phyloP scores from a whole-genome alignment of 2,888 invertebrate genomes.

The Torymus auratus region DNA sequence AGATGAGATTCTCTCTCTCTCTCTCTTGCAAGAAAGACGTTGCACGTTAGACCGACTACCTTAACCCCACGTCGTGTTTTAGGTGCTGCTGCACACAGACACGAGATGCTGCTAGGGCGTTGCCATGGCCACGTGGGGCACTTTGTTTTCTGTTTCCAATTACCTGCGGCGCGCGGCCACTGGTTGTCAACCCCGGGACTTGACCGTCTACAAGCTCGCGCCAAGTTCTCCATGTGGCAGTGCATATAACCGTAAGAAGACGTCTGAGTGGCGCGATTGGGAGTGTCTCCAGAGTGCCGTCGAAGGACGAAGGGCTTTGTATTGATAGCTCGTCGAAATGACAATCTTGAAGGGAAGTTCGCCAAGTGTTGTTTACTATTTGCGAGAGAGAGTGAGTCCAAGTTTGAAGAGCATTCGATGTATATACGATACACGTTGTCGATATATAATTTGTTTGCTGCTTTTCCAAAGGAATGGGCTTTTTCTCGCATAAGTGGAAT shows the following conservation, averaged over 20 bases:
- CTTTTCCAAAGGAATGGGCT: too few relatives aligned
- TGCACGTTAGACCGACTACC: neutral
- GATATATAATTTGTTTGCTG: too few relatives aligned
- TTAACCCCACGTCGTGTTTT: neutral
- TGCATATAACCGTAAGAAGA: neutral
- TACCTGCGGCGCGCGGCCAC: constrained; percentile 65
- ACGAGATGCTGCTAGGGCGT: constrained; percentile 61
- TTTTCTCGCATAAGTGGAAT: too few relatives aligned
- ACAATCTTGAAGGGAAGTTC: too few relatives aligned
- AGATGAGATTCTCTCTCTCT: too few relatives aligned
- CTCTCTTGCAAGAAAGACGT: neutral
- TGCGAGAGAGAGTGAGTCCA: too few relatives aligned
- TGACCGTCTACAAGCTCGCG: constrained; percentile 28
- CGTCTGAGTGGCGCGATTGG: constrained; percentile 7
- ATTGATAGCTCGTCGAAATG: too few relatives aligned
- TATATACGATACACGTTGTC: too few relatives aligned
- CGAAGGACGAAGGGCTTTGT: too few relatives aligned
- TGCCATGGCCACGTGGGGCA: constrained; percentile 66
- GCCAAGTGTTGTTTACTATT: too few relatives aligned
- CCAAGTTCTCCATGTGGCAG: neutral
- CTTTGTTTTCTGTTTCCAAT: constrained; percentile 70
- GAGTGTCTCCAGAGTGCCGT: neutral
- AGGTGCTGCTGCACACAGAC: neutral
- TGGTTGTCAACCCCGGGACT: constrained; percentile 64
- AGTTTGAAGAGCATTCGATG: too few relatives aligned